Percentiles rank a stretch among this genome's conserved stretches.
Conservation (phyloP, 2,797 vertebrate genomes). For the Microctenopoma lineatum region DNA sequence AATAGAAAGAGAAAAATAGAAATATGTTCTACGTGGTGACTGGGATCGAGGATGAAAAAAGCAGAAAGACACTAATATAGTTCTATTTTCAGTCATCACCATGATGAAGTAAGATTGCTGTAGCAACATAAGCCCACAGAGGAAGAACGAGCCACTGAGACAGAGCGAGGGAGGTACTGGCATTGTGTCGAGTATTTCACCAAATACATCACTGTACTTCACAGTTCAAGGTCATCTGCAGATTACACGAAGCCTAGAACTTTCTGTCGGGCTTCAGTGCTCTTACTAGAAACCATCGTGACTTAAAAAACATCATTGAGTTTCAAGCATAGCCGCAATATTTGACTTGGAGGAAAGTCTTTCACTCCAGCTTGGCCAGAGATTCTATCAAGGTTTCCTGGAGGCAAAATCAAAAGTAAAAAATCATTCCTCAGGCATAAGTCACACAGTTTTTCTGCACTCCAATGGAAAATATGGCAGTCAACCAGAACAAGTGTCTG, state of each 20-base stretch:
- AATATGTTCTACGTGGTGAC: not conserved
- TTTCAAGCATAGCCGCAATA: conserved; percentile 20
- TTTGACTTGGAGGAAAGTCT: conserved; percentile 10
- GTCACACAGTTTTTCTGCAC: not conserved
- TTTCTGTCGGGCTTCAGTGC: not conserved
- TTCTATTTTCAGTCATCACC: conserved; percentile 31
- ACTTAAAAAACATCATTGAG: not conserved
- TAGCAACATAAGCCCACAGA: conserved; percentile 37
- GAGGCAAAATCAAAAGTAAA: conserved; percentile 2
- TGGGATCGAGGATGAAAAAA: not conserved
- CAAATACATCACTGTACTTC: conserved; percentile 28
- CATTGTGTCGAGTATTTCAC: conserved; percentile 17
- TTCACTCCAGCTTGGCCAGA: not conserved
- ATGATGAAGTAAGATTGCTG: conserved; percentile 35
- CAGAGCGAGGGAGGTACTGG: conserved; percentile 2
- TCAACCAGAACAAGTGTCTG: not conserved
- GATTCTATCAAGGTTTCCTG: conserved; percentile 1
- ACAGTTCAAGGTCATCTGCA: conserved; percentile 22
- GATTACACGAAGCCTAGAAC: conserved; percentile 21
- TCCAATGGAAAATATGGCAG: conserved; percentile 11
- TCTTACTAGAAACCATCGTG: conserved; percentile 15
- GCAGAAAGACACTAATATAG: not conserved
- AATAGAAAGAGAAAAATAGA: conserved; percentile 22
- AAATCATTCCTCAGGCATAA: conserved; percentile 1
- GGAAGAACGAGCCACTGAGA: too few species aligned